Evolutionary conservation across 2,113 vertebrate species (phyloP), one percentile per base, ranked within the genome.

Genomic region (Tragelaphus imberbis): DNA sequence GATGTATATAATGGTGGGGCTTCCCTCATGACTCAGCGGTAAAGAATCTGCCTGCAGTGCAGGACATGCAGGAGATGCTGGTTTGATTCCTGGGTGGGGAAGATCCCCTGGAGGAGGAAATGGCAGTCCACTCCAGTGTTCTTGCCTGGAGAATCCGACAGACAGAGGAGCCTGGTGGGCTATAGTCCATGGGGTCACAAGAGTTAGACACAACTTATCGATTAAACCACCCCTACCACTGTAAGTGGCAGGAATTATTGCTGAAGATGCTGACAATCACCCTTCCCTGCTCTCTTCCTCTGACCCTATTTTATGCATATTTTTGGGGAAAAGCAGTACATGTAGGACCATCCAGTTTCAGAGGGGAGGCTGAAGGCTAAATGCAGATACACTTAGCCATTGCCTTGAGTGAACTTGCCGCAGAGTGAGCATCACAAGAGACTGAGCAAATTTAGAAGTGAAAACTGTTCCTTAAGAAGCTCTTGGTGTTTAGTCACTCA

Each of bases 281-380:
- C 1, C 1, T 12, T 33, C 7, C 44, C 5, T n/a, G 2, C 1
- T 2, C 16, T 85, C 44, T 51, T 23, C 5, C n/a, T 47, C 33
- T 47, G 8, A 91, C 47, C 28, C 21, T 36, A 25, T 56, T 53
- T 33, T 53, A 88, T 27, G 14, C 9, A 61, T 3, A 1, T 28
- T 51, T 36, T 4, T 2, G 7, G 21, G 13, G 23, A 6, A 11
- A 63, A 25, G 23, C 27, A 27, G 2, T 1, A 23, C 21, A 11
- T 44, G 0, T 59, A 4, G 44, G 49, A 87, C 68, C 13, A 30
- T 44, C 33, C 28, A 28, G 27, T 55, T 17, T 2, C 7, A 7
- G 40, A 63, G n/a, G 25, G 7, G 36, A 30, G 21, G 27, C 7
- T 36, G 55, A 49, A 84, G 30, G 17, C 36, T 17, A 10, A 75